Evolutionary conservation across 2,888 invertebrate species (phyloP), one percentile per base, ranked within the genome.

Genomic region (Spisula solida): DNA sequence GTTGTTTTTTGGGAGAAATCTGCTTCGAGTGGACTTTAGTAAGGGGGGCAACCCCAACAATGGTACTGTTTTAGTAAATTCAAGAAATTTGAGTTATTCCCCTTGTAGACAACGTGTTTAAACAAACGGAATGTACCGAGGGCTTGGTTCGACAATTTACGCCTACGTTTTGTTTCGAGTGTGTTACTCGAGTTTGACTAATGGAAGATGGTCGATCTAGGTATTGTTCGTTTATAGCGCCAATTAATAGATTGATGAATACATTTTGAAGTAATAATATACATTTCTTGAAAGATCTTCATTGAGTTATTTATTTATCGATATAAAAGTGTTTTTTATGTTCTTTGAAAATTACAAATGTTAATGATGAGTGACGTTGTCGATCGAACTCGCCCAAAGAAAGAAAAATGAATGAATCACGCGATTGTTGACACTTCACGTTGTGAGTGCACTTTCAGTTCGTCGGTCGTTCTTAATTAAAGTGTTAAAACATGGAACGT

Each of bases 401-500:
- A 75, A 66, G 0, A 16, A 75, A 34, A 18, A 75, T 75, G 75
- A 75, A 82, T 82, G 82, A 82, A 82, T 82, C 82, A 82, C 82
- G 82, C 82, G 82, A 82, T 66, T 80, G 48, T 80, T 48, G 48
- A 80, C 48, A 80, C 48, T 80, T 80, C 47, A 41, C 20, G 41
- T 80, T 48, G 25, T 47, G 47, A 66, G 60, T 60, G 60, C 25
- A 83, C 70, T 75, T 75, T 83, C 75, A 75, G 70, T 83, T 75
- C 75, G 60, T 70, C 29, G 20, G 47, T 16, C 60, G 18, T n/a
- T 25, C 10, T 60, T 4, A 51, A 51, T 41, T 20, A 31, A 20
- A 51, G 70, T n/a, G 29, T 31, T 56, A 6, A n/a, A 83, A 29
- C 70, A 93, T 93, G 93, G 92, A 90, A 82, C 25, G 34, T 81